These are phyloP conservation scores for Orbicella faveolata DNA, from an alignment of 64 coral and sea anemone genomes.

Conservation along the genomic window DNA sequence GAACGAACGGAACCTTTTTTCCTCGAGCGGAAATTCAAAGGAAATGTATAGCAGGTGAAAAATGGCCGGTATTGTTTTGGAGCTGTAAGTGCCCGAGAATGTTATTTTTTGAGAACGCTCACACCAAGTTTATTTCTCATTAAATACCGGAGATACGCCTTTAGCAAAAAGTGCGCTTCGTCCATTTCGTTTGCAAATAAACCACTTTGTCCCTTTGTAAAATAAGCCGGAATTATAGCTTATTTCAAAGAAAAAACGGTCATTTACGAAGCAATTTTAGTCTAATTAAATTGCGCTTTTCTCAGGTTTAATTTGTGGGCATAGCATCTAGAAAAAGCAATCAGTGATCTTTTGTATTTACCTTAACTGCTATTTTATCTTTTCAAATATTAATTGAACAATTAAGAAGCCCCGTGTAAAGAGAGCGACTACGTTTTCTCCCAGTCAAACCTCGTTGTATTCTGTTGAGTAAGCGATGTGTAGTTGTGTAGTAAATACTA, in stretches of 20 bases:
- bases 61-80: background rate
- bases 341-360: slow-evolving; percentile 17
- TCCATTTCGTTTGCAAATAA: background rate
- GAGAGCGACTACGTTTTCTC: background rate
- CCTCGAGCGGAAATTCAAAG: background rate
- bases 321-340: slow-evolving; percentile 24
- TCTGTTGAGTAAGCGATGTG: background rate
- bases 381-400: slow-evolving; percentile 36
- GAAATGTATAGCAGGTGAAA: background rate
- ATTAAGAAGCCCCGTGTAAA: background rate
- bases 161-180: background rate
- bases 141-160: slow-evolving; percentile 3
- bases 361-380: slow-evolving; percentile 17
- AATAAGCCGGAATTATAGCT: background rate
- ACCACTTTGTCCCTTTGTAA: background rate
- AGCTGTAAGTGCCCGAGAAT: background rate
- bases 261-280: slow-evolving; percentile 21
- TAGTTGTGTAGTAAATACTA: background rate
- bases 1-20: background rate
- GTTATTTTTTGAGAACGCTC: background rate
- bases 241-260: slow-evolving; percentile 10
- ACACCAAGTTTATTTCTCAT: background rate
- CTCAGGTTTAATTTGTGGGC: slow-evolving; percentile 3
- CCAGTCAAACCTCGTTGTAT: background rate
- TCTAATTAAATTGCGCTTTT: slow-evolving; percentile 42